Base-by-base conservation (phyloP, 2,888 invertebrate species). In the Lochmaea crataegi region DNA sequence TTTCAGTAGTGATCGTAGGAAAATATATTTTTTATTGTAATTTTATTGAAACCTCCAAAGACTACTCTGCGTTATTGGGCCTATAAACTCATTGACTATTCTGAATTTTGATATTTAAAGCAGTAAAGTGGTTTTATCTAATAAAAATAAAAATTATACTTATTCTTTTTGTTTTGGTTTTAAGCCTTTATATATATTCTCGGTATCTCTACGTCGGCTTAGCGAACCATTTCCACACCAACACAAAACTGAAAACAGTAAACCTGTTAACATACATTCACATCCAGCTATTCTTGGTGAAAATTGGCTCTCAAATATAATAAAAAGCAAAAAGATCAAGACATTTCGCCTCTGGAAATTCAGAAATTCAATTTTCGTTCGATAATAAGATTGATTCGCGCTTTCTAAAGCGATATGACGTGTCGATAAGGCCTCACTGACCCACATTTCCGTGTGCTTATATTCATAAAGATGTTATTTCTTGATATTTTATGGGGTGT, bases 351-450 rank as follows among this genome's bases (percentile, higher is more conserved):
- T 53, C 57, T 71, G 75, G 77, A 73, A 78, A 65, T 69, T 75
- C 69, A 71, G 78, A 78, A 80, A 81, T 81, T 81, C 77, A 78
- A 81, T 80, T 81, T 45, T 80, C 75, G 71, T 69, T 76, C 76
- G 78, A 77, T 80, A 78, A 77, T 75, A 80, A 79, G 80, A 81
- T 81, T 80, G 80, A 81, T 81, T 79, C 79, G 78, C 76, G 77
- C 77, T n/a, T 78, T 71, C 72, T 69, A 73, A 71, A 72, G 79
- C 76, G 77, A 78, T 78, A 75, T 69, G 76, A 78, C 75, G 73
- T 73, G 75, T 69, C 75, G 80, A 78, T 80, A 80, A 78, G 77
- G 72, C 71, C 74, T 75, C 14, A 73, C 75, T 79, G 78, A 78
- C 79, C 78, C 76, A 78, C 75, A 79, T 77, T 77, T 76, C 75